A percentile compares a stretch with the other conserved stretches of the same genome.
Conservation (phyloP, 1,140 invertebrate genomes). For the Eufriesea mexicana region DNA sequence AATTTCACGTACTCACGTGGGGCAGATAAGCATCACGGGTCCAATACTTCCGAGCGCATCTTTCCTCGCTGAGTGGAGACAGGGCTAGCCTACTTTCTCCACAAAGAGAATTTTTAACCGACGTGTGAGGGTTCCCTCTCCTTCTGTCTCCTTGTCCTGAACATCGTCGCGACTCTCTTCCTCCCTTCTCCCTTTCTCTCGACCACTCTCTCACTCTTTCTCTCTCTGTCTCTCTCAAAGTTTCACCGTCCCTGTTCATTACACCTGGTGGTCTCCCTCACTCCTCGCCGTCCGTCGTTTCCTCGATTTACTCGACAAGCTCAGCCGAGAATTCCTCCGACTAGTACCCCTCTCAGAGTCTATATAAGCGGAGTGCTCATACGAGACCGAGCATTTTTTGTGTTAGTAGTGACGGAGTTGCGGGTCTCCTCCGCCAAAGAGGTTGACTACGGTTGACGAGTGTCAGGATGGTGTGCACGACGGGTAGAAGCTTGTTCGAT, state of each 20-base stretch:
- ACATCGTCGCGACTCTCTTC: conserved; percentile 24
- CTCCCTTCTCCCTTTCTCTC: conserved; percentile 48
- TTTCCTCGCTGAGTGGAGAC: conserved; percentile 51
- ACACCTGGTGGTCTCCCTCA: conserved; percentile 51
- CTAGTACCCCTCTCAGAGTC: conserved; percentile 73
- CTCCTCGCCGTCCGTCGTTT: conserved; percentile 61
- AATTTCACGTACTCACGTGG: not conserved
- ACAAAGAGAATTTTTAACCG: conserved; percentile 77
- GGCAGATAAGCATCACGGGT: conserved; percentile 30
- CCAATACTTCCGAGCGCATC: conserved; percentile 52
- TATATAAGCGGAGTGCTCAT: conserved; percentile 78
- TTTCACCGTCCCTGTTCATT: conserved; percentile 28
- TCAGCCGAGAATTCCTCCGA: conserved; percentile 50
- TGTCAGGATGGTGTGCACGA: conserved; percentile 71
- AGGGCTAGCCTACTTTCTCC: conserved; percentile 80
- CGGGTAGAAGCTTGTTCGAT: conserved; percentile 47
- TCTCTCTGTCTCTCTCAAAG: conserved; percentile 3
- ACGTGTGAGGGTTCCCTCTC: conserved; percentile 68
- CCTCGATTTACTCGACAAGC: conserved; percentile 72
- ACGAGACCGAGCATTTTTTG: conserved; percentile 78
- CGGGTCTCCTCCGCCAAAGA: conserved; percentile 41
- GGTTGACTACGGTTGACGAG: conserved; percentile 41
- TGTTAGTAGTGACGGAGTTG: conserved; percentile 60
- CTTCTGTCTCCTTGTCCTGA: conserved; percentile 24
- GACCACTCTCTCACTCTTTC: conserved; percentile 24